Evolutionary conservation across 2,113 vertebrate species (phyloP), one percentile per base, ranked within the genome.

Genomic region (Galeopterus variegatus): DNA sequence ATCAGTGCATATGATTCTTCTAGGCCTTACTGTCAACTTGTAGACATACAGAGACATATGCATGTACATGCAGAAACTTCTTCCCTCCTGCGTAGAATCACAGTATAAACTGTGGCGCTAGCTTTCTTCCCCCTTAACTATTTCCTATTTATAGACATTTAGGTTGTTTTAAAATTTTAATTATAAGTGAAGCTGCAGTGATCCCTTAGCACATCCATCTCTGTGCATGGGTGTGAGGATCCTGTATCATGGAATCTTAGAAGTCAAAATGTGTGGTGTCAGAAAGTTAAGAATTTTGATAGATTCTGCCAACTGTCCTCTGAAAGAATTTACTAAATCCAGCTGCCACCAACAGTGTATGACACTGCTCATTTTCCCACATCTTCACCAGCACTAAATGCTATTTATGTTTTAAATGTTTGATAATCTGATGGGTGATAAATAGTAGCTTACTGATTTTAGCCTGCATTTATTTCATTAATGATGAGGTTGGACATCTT

Each of bases 11-110:
- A 7, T 0, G 21, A 41, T 54, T 76, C 60, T 67, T 36, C 65
- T 45, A 48, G 50, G n/a, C 3, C 50, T 24, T 13, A 26, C 50
- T 21, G 52, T 5, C 58, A 15, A 1, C 5, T 14, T 18, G 23
- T 0, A 11, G 48, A 86, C 48, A 14, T 3, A 15, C 0, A 77
- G 1, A 28, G 14, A 28, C 13, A 21, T 18, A 5, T 3, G 23
- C 1, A 52, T 0, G 56, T 11, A 36, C 0, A 1, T 3, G 10
- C 19, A 45, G 73, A 50, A 17, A 1, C 2, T 31, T 12, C 3
- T 52, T 41, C 62, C 62, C 50, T 69, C 28, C 1, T 6, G 28
- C 48, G 21, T 17, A 69, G 58, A 36, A 26, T 21, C 26, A 24
- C 0, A 33, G 50, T 12, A 54, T 14, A 23, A 2, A 26, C 0